phyloP scores from a whole-genome alignment of 2,113 vertebrate species.

The Chiloscyllium plagiosum region DNA sequence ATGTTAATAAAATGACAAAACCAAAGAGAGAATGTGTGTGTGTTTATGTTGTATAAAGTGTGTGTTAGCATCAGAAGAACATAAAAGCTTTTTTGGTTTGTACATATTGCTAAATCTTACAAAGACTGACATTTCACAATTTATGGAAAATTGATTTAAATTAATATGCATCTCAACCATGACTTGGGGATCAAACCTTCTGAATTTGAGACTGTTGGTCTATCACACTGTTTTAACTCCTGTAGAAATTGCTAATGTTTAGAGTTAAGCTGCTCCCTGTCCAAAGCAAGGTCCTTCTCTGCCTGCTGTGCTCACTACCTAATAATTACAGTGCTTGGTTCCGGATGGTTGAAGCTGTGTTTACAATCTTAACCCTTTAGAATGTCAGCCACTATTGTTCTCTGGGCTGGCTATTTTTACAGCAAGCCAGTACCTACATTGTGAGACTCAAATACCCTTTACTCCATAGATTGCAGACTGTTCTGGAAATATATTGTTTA shows the following conservation, averaged over 20 bases:
- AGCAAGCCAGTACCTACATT: neutral
- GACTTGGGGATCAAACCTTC: neutral
- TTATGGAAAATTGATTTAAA: neutral
- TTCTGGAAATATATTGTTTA: neutral
- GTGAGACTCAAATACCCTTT: neutral
- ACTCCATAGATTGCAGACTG: neutral
- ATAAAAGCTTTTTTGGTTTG: neutral
- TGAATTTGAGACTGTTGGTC: neutral
- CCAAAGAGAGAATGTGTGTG: neutral
- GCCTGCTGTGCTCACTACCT: constrained; percentile 1
- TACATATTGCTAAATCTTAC: neutral
- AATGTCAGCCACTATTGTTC: neutral
- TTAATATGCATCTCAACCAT: neutral
- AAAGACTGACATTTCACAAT: too few relatives aligned
- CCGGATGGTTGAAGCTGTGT: constrained; percentile 1
- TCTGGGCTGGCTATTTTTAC: neutral
- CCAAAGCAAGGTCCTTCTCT: neutral
- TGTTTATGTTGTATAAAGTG: neutral
- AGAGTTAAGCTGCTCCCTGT: neutral
- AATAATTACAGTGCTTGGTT: constrained; percentile 21
- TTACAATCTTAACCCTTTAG: neutral
- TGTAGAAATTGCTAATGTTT: neutral
- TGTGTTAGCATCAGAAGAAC: neutral
- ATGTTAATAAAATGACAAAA: neutral
- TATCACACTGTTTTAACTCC: neutral